These are phyloP conservation scores for Copidosoma aretas DNA, from an alignment of 2,888 invertebrate species.

Conservation along the genomic window DNA sequence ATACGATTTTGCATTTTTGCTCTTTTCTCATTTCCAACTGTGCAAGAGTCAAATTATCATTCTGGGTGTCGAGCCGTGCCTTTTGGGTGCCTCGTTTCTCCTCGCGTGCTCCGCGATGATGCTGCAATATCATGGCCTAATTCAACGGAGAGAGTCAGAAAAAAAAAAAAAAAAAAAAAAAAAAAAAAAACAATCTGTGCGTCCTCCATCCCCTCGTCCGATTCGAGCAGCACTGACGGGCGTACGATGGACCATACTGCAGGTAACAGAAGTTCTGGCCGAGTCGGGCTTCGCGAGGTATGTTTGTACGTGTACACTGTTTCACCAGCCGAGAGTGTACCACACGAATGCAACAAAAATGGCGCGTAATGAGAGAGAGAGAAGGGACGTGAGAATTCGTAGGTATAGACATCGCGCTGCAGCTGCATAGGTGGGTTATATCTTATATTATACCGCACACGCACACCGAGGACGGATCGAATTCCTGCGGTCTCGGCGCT, in stretches of 20 bases:
- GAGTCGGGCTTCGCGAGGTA: conserved; percentile 34
- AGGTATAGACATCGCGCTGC: neutral
- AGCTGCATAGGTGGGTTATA: too few species aligned
- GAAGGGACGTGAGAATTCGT: conserved; percentile 9
- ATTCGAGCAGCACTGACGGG: conserved; percentile 40
- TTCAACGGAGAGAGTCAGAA: neutral
- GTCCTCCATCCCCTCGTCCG: conserved; percentile 39
- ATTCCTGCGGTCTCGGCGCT: conserved; percentile 34
- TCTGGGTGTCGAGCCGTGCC: neutral
- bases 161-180: neutral
- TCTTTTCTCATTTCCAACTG: neutral
- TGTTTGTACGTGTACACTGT: conserved; percentile 39
- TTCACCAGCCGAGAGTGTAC: conserved; percentile 12
- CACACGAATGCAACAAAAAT: conserved; percentile 9
- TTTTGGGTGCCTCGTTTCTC: neutral
- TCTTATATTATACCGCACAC: too few species aligned
- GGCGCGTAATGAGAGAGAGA: neutral
- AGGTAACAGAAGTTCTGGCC: too few species aligned
- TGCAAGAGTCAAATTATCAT: neutral
- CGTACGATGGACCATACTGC: too few species aligned
- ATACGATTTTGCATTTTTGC: conserved; percentile 16
- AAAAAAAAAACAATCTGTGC: conserved; percentile 21
- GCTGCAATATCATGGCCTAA: too few species aligned
- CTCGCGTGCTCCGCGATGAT: too few species aligned
- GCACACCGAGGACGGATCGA: conserved; percentile 39